Base-by-base conservation (phyloP, 2,113 vertebrate genomes). In the Microtus pennsylvanicus region DNA sequence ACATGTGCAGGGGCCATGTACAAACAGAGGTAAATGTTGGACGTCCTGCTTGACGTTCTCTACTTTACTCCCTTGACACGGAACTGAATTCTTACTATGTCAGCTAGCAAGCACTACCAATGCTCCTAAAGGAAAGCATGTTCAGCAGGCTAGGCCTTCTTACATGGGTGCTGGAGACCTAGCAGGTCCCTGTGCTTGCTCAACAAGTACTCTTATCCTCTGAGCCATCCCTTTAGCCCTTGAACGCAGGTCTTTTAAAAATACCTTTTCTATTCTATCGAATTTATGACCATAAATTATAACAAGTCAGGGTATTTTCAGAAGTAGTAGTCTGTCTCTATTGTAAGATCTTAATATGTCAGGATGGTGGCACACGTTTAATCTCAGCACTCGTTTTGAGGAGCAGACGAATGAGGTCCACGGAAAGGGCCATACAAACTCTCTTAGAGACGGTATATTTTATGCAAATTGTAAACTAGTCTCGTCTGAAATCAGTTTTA, bases 401-500 rank as follows among this genome's bases (percentile, higher is more conserved):
- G 6, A 21, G 58, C 80, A 50, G 21, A 45, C 81, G 76, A 95
- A 91, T 42, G 42, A 89, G 69, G n/a, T 77, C 38, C 50, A 52
- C 45, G 42, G 50, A 77, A 96, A 91, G 33, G 61, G 42, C 28
- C 3, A 38, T 75, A 94, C 7, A 93, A 74, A 19, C 90, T 95
- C 16, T 95, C 52, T 76, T 90, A 90, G 69, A 91, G 24, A 95
- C 76, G 85, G 70, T 65, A 80, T 95, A 30, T 86, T 87, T 96
- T 72, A 96, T 28, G 90, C 14, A 94, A 80, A 28, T 81, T 95
- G 42, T 94, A 55, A 14, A 52, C 10, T 94, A 91, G 55, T 70
- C 58, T 95, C 42, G n/a, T 93, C 93, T 96, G n/a, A 33, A 89
- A 81, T 96, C 35, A 96, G 87, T 96, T 92, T 96, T 93, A 85